A percentile compares a stretch with the other conserved stretches of the same genome.
These are phyloP conservation scores for Trachelus iudaicus DNA, from an alignment of 2,888 invertebrate genomes.

Conservation along the genomic window DNA sequence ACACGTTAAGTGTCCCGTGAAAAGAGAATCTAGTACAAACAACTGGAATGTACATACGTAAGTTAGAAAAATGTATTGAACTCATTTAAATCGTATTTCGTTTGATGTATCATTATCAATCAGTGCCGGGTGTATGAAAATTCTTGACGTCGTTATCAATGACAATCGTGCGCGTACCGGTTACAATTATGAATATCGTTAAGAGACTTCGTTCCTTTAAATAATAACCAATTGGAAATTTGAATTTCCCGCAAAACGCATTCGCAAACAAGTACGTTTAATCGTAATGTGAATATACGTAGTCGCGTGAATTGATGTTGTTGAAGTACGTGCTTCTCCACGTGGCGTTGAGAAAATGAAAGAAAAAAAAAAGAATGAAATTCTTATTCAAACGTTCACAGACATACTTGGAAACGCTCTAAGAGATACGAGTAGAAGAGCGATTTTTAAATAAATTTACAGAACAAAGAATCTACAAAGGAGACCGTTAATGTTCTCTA, in stretches of 20 bases:
- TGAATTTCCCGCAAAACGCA: not conserved
- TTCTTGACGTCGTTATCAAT: not conserved
- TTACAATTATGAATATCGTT: not conserved
- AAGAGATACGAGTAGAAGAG: not conserved
- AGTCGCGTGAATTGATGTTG: not conserved
- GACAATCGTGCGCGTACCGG: not conserved
- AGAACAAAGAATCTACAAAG: not conserved
- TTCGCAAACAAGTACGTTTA: not conserved
- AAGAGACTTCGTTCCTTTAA: not conserved
- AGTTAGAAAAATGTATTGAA: not conserved
- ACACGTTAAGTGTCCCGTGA: not conserved
- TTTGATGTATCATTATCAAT: not conserved
- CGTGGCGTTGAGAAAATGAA: not conserved
- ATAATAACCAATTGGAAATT: not conserved
- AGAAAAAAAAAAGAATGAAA: too few relatives aligned
- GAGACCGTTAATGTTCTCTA: not conserved
- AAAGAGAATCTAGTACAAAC: not conserved
- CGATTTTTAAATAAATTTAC: not conserved
- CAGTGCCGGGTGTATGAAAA: not conserved
- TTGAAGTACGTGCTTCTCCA: not conserved
- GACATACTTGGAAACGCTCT: not conserved
- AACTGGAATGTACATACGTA: not conserved
- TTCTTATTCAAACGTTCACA: not conserved
- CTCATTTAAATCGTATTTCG: not conserved
- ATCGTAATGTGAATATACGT: not conserved